Percentiles rank a stretch among this genome's conserved stretches.
Evolutionary conservation across 2,797 vertebrate genomes (phyloP).

Genomic region (Pantherophis alleghaniensis): DNA sequence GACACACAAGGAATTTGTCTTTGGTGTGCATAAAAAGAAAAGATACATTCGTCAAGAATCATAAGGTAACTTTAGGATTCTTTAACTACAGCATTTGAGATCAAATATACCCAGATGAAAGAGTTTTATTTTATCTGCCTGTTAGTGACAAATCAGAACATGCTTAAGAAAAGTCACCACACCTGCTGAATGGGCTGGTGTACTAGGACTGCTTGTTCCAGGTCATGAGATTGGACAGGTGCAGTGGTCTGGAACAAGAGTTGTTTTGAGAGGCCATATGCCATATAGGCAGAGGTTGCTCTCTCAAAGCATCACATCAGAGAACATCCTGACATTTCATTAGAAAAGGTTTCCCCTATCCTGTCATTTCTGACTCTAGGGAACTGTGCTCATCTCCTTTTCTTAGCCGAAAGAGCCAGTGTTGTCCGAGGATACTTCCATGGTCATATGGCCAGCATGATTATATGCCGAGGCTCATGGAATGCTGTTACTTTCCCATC

Average conservation of each 20-base stretch:
- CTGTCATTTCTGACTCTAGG: not conserved
- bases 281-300: conserved; percentile 3
- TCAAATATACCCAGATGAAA: not conserved
- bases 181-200: not conserved
- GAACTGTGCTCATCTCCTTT: not conserved
- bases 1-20: too few species aligned
- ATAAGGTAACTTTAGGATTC: too few species aligned
- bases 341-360: conserved; percentile 44
- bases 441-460: not conserved
- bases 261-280: not conserved
- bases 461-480: too few species aligned
- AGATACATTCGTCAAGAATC: too few species aligned
- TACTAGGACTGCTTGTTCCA: accelerated
- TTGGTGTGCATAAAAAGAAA: too few species aligned
- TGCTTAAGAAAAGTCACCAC: not conserved
- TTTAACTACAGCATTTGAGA: not conserved
- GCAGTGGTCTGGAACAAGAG: not conserved
- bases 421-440: not conserved
- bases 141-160: not conserved
- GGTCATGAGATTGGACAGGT: not conserved
- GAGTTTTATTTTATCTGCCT: not conserved
- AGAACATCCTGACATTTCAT: conserved; percentile 65
- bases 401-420: not conserved
- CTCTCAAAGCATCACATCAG: conserved; percentile 42
- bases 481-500: not conserved